Conservation (phyloP, 2,888 invertebrate species). For the Imbricaverruca yamaguchii region DNA sequence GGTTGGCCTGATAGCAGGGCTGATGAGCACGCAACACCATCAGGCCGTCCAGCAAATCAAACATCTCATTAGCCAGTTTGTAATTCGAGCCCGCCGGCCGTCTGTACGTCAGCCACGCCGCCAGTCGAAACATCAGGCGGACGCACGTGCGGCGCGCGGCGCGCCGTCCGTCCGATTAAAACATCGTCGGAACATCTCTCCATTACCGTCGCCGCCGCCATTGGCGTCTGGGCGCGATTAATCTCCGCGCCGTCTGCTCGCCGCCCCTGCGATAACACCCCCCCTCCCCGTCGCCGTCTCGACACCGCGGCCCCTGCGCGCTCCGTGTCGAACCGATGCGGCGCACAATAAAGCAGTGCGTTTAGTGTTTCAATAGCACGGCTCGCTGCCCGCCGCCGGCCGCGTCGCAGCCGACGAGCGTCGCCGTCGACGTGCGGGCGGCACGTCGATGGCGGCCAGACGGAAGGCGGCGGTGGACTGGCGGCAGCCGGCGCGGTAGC, state of each 20-base stretch:
- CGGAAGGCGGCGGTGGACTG: background rate
- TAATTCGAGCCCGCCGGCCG: too few relatives aligned
- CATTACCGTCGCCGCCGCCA: background rate
- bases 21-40: too few relatives aligned
- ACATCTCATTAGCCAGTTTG: too few relatives aligned
- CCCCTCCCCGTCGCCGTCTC: background rate
- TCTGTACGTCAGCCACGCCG: too few relatives aligned
- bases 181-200: background rate
- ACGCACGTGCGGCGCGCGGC: too few relatives aligned
- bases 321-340: background rate
- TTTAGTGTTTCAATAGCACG: conserved; percentile 19
- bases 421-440: background rate
- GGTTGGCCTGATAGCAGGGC: too few relatives aligned
- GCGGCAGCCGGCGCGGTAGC: background rate
- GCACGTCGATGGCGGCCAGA: background rate
- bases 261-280: background rate
- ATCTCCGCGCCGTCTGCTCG: background rate
- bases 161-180: background rate
- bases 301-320: background rate
- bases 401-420: background rate
- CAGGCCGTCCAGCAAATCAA: too few relatives aligned
- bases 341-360: background rate
- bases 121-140: too few relatives aligned
- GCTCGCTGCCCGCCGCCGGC: background rate
- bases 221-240: background rate